Evolutionary conservation across 2,797 vertebrate genomes (phyloP).

Genomic region (Silurus aristotelis): DNA sequence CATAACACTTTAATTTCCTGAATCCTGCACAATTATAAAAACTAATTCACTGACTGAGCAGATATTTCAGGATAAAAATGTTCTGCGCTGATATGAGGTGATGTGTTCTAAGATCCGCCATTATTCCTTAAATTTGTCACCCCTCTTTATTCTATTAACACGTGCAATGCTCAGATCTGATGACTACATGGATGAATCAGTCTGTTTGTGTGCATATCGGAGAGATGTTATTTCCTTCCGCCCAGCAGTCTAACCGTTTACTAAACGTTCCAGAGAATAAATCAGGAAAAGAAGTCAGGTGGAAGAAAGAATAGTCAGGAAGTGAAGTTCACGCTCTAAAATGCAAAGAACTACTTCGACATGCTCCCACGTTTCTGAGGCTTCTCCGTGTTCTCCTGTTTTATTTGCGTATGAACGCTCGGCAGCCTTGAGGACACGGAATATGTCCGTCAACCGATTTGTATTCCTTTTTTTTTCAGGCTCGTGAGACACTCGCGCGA

Average conservation of each 20-base stretch:
- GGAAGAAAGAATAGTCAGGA: slow-evolving; percentile 33
- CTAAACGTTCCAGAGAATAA: slow-evolving; percentile 21
- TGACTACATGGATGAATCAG: background rate
- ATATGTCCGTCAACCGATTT: slow-evolving; percentile 47
- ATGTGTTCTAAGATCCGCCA: background rate
- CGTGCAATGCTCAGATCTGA: slow-evolving; percentile 2
- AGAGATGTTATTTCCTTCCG: background rate
- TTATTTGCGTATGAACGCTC: slow-evolving; percentile 45
- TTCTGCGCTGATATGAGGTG: too few species aligned
- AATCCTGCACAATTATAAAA: too few species aligned
- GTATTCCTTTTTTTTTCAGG: slow-evolving; percentile 35
- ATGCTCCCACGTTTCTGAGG: slow-evolving; percentile 44
- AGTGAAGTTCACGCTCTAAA: slow-evolving; percentile 20
- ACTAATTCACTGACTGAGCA: too few species aligned
- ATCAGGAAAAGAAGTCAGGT: slow-evolving; percentile 25
- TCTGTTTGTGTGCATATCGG: background rate
- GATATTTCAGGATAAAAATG: too few species aligned
- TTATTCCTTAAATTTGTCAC: background rate
- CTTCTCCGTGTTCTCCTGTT: slow-evolving; percentile 14
- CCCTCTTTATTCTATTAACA: slow-evolving; percentile 1
- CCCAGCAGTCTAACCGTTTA: slow-evolving; percentile 14
- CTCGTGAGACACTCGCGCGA: slow-evolving; percentile 38
- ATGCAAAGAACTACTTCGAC: slow-evolving; percentile 35
- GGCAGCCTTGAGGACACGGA: slow-evolving; percentile 19
- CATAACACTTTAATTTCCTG: too few species aligned